A percentile compares a stretch with the other conserved stretches of the same genome.
Conservation (phyloP, 2,113 vertebrate genomes). For the Ciconia maguari region DNA sequence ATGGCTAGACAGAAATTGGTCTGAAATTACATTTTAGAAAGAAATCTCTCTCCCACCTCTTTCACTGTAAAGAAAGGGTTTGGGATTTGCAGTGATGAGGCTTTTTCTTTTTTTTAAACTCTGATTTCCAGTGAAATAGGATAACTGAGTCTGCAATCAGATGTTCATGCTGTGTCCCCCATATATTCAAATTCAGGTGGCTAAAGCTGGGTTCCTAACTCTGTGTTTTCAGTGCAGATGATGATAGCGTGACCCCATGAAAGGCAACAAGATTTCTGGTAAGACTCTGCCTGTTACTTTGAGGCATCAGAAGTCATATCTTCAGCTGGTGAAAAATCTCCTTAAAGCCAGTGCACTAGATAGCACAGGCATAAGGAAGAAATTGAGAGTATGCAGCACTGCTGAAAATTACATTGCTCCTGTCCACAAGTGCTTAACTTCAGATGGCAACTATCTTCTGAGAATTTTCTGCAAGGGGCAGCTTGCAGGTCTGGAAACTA, state of each 20-base stretch:
- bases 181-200: background rate
- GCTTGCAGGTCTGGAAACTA: slow-evolving; percentile 38
- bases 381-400: background rate
- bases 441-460: background rate
- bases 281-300: background rate
- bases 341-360: background rate
- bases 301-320: background rate
- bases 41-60: background rate
- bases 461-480: slow-evolving; percentile 2
- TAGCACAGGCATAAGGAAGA: background rate
- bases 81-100: background rate
- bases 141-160: background rate
- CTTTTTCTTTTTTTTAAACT: too few species aligned
- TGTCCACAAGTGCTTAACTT: background rate
- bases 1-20: background rate
- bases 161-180: background rate
- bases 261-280: background rate
- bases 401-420: background rate
- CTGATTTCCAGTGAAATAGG: background rate
- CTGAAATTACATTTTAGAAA: background rate
- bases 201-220: background rate
- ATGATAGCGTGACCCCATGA: background rate
- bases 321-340: background rate
- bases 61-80: background rate
- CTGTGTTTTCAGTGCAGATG: background rate